Base-by-base conservation (phyloP, 2,888 invertebrate species). In the Hedya salicella region DNA sequence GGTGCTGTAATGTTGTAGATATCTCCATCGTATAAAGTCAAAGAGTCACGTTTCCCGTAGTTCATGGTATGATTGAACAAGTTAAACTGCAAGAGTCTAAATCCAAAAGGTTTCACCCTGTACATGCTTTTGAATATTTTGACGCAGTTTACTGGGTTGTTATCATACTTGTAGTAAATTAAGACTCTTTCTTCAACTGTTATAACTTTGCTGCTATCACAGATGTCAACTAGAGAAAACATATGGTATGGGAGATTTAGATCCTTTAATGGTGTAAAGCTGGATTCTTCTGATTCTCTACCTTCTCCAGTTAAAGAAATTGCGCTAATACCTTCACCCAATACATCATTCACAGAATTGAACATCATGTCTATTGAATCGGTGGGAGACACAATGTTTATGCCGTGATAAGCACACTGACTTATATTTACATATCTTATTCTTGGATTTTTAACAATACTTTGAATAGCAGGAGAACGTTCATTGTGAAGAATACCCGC, bases 401-500 rank as follows among this genome's bases (percentile, higher is more conserved):
- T 95, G 0, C 98, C 99, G 82, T 99, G 97, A 78, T 96, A 96
- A 21, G 98, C 98, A 70, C 97, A 96, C 73, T 95, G 94, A 6
- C 94, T 94, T 14, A 99, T 95, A 72, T 96, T 96, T 0, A 99
- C 96, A 66, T 96, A 95, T 73, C 95, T 95, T 17, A 97, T 95
- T 44, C 85, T 87, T 0, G 99, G 99, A 71, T 97, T 96, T 78
- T 97, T 96, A 75, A 96, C 95, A 32, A 99, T 96, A 25, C 97
- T 95, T 83, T 98, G 97, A 57, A 99, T 92, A 0, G 99, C 98
- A 0, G 98, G 96, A 0, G 97, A 97, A 84, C 97, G 98, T 82
- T 99, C 98, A 77, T 97, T 98, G 78, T 99, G 99, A 21, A 99
- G 91, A 70, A 98, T 96, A 19, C 99, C 99, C 57, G 99, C 99